Conservation (phyloP, 64 coral and sea anemone species). For the Exaiptasia diaphana region DNA sequence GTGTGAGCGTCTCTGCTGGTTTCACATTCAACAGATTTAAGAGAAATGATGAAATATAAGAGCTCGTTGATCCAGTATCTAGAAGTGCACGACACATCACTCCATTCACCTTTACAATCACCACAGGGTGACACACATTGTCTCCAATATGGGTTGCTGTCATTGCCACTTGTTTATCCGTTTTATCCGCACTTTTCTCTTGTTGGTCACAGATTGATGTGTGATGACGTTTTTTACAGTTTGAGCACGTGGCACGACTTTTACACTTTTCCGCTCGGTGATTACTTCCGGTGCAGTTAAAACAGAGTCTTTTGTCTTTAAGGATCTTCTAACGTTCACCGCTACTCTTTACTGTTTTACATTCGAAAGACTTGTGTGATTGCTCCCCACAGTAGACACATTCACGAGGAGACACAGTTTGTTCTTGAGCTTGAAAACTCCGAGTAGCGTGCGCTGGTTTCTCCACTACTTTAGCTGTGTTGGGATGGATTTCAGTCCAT, state of each 20-base stretch:
- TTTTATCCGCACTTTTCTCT: background rate
- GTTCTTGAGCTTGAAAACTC: background rate
- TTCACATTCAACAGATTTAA: conserved; percentile 3
- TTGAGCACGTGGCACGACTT: conserved; percentile 12
- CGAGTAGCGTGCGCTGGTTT: background rate
- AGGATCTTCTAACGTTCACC: conserved; percentile 8
- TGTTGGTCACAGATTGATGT: conserved; percentile 28
- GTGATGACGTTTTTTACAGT: conserved; percentile 35
- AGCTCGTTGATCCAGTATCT: background rate
- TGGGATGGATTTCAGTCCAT: background rate
- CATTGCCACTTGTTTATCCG: background rate
- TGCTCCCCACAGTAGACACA: conserved; percentile 46
- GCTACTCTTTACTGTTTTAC: background rate
- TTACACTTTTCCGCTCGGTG: conserved; percentile 36
- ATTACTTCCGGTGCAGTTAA: conserved; percentile 39
- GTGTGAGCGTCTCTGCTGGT: background rate
- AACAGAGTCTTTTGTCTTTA: conserved; percentile 18
- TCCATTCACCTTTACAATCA: conserved; percentile 34
- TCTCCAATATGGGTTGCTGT: conserved; percentile 6
- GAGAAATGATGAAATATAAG: background rate
- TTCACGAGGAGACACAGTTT: background rate
- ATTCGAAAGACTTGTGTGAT: conserved; percentile 21
- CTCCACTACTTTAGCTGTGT: background rate
- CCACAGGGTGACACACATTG: conserved; percentile 36
- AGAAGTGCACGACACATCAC: conserved; percentile 20